phyloP scores from a whole-genome alignment of 2,113 vertebrate species.

The Pomatostomus ruficeps region DNA sequence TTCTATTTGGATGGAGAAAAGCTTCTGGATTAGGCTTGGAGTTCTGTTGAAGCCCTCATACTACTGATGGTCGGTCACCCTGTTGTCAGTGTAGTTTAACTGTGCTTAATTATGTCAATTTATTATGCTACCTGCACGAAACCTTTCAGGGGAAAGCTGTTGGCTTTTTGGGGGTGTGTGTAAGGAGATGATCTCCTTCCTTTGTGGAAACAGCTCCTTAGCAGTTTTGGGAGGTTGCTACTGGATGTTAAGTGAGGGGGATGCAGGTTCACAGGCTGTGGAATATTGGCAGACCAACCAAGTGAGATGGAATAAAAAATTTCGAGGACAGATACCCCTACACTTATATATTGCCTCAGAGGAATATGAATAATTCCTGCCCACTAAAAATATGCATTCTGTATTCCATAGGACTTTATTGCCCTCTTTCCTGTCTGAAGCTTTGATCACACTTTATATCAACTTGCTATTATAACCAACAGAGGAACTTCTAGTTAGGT shows the following conservation, averaged over 20 bases:
- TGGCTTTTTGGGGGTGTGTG: accelerated
- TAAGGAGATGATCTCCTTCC: neutral
- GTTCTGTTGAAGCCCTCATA: neutral
- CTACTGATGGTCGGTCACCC: neutral
- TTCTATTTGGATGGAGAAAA: neutral
- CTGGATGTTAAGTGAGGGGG: neutral
- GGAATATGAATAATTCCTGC: neutral
- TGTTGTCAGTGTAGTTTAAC: neutral
- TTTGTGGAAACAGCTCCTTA: neutral
- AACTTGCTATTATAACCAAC: neutral
- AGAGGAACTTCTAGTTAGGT: neutral
- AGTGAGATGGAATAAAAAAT: neutral
- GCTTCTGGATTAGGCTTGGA: neutral
- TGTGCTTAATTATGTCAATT: neutral
- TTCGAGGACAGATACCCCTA: neutral
- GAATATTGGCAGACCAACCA: neutral
- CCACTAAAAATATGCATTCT: accelerated
- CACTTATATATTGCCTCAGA: neutral
- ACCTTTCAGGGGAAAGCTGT: neutral
- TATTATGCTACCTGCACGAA: neutral
- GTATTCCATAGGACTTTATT: neutral
- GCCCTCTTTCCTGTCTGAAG: neutral
- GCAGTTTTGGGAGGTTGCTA: neutral
- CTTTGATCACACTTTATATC: neutral
- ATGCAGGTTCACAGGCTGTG: neutral